Evolutionary conservation across 2,888 invertebrate species (phyloP).

Genomic region (Acholoe squamosa): DNA sequence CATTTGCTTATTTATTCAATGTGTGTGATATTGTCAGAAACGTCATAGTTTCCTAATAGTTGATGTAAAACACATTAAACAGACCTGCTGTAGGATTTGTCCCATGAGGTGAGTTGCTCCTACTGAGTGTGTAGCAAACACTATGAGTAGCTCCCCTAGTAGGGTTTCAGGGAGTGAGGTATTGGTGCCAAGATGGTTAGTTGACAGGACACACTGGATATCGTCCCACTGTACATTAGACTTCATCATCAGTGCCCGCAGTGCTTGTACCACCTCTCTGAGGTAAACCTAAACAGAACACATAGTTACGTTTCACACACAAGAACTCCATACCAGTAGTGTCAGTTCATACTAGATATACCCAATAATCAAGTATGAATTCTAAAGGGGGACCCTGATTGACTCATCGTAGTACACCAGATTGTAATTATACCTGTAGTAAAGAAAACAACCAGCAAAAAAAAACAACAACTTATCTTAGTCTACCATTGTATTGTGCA

Average conservation of each 20-base stretch:
- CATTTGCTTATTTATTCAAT: no score
- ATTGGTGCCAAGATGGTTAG: neutral
- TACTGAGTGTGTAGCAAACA: constrained; percentile 2
- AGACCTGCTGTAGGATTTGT: neutral
- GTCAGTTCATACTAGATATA: no score
- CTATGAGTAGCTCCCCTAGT: neutral
- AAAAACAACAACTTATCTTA: neutral
- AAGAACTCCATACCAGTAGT: no score
- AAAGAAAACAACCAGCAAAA: neutral
- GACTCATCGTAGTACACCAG: no score
- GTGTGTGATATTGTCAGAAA: no score
- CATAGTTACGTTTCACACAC: no score
- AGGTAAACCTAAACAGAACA: neutral
- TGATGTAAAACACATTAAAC: neutral
- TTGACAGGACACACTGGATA: neutral
- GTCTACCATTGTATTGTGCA: neutral
- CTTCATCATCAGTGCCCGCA: constrained; percentile 23
- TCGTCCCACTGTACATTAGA: constrained; percentile 7
- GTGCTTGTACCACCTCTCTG: neutral
- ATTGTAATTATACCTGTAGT: no score
- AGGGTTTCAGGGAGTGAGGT: neutral
- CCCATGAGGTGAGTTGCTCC: neutral
- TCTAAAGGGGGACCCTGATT: no score
- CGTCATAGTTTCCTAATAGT: neutral
- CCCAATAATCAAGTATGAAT: no score